Percentiles rank a stretch among this genome's conserved stretches.
Conservation (phyloP, 1,140 invertebrate genomes). For the Bombus waltoni region DNA sequence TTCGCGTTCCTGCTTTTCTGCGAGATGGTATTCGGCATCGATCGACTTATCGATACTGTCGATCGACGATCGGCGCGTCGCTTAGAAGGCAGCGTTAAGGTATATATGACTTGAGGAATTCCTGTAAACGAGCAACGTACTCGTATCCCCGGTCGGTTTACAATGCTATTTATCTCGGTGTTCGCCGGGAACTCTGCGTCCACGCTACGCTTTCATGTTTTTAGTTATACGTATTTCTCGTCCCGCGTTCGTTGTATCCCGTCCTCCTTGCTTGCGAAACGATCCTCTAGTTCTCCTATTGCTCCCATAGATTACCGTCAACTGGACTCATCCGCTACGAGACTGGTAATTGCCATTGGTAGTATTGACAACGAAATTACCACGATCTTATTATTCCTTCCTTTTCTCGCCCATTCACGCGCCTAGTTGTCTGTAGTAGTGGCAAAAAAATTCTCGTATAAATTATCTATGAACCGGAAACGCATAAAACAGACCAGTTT, state of each 20-base stretch:
- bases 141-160: conserved; percentile 34
- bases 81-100: conserved; percentile 29
- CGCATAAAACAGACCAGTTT: background rate
- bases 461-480: conserved; percentile 18
- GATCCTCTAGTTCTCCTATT: background rate
- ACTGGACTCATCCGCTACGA: conserved; percentile 21
- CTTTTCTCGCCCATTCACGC: too few species aligned
- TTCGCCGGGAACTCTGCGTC: conserved; percentile 14
- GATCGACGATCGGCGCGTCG: conserved; percentile 49
- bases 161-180: conserved; percentile 52
- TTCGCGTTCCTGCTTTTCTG: background rate
- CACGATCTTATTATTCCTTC: background rate
- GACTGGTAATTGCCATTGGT: conserved; percentile 11
- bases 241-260: background rate
- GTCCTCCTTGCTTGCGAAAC: conserved; percentile 25
- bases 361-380: conserved; percentile 28
- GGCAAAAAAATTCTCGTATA: background rate
- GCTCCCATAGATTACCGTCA: conserved; percentile 12
- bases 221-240: conserved; percentile 45
- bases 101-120: conserved; percentile 52
- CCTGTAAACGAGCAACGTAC: conserved; percentile 49
- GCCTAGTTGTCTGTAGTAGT: background rate
- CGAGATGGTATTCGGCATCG: conserved; percentile 44
- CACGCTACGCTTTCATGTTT: conserved; percentile 43
- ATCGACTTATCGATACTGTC: conserved; percentile 50